Evolutionary conservation across 2,113 vertebrate species (phyloP).

Genomic region (Ranitomeya imitator): DNA sequence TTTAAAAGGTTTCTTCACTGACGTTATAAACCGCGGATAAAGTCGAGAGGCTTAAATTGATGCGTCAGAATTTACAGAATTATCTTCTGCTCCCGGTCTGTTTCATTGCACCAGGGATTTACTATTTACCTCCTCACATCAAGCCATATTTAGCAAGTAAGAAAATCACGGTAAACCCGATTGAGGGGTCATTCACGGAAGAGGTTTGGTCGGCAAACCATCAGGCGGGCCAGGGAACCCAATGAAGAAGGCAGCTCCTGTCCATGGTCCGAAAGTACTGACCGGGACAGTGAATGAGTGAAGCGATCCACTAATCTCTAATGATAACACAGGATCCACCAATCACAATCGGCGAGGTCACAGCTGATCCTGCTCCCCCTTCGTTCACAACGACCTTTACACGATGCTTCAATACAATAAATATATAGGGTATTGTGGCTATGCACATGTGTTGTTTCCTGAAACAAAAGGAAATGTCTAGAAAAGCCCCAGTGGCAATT

Average conservation of each 20-base stretch:
- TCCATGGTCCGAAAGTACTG: no score
- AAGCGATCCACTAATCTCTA: no score
- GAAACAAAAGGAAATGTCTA: no score
- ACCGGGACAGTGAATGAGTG: no score
- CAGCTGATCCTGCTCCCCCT: no score
- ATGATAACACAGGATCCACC: no score
- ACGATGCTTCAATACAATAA: background rate
- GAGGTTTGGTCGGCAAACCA: constrained; percentile 1
- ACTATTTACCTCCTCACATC: background rate
- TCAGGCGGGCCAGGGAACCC: no score
- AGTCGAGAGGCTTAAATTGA: background rate
- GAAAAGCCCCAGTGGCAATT: no score
- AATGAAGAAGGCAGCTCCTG: no score
- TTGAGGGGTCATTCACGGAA: background rate
- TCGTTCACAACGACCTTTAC: no score
- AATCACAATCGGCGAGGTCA: no score
- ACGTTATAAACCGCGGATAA: constrained; percentile 16
- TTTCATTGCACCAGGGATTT: constrained; percentile 40
- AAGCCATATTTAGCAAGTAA: constrained; percentile 35
- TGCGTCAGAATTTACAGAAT: constrained; percentile 33
- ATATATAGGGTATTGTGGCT: background rate
- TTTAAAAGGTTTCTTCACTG: constrained; percentile 6
- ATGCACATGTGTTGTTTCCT: no score
- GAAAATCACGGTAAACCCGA: background rate
- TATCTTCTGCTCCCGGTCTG: background rate